Base-by-base conservation (phyloP, 2,888 invertebrate species). In the Ellobium chinense region DNA sequence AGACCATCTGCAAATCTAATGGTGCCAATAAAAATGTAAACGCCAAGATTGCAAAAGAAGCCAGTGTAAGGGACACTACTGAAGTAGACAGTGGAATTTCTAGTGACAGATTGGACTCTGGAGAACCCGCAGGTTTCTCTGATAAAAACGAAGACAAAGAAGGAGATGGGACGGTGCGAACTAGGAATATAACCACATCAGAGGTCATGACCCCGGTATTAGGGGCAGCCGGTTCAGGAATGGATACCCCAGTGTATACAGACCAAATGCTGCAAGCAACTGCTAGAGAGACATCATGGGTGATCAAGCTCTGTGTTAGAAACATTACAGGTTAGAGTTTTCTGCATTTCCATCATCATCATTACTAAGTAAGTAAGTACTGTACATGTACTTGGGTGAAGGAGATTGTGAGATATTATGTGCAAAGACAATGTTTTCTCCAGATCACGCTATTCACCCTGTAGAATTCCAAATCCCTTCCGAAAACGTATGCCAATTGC, bases 281-380 rank as follows among this genome's bases (percentile, higher is more conserved):
- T 80, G 87, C 86, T 0, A 84, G 82, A 12, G 88, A 89, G 70
- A 87, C 87, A 2, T 91, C 91, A 0, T 93, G 93, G 93, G 84
- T 93, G 31, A 86, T 93, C 39, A 90, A 90, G 56, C 74, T 91
- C 4, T 93, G 93, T 84, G 84, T 91, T 12, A 89, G 86, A 73
- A 92, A 92, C 81, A 88, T 92, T 39, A 82, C 89, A 21, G 89
- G 77, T 66, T 39, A 21, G 63, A 54, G 68, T 9, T n/a, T n/a
- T n/a, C n/a, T n/a, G n/a, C n/a, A n/a, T n/a, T n/a, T n/a, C n/a
- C n/a, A n/a, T n/a, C n/a, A n/a, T n/a, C n/a, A n/a, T n/a, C n/a
- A n/a, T n/a, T n/a, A n/a, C n/a, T n/a, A n/a, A n/a, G n/a, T n/a
- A n/a, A n/a, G n/a, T n/a, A n/a, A n/a, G n/a, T n/a, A n/a, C n/a